Evolutionary conservation across 2,113 vertebrate genomes (phyloP).

Genomic region (Carassius auratus): DNA sequence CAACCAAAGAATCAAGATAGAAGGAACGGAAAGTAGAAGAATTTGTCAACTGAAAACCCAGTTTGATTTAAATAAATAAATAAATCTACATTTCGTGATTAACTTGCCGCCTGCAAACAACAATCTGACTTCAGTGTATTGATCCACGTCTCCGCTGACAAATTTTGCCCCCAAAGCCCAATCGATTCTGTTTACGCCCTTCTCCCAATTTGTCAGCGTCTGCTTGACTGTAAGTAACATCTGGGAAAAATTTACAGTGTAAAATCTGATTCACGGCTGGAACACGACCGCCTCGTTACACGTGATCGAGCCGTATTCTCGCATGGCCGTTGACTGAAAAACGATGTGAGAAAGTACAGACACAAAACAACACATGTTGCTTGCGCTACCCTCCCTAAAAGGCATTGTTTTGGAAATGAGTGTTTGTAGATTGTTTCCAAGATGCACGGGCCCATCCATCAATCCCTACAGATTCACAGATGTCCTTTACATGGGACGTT

Average conservation of each 20-base stretch:
- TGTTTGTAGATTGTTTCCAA: conserved; percentile 24
- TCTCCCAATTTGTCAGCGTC: conserved; percentile 5
- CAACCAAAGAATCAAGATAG: neutral
- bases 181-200: conserved; percentile 31
- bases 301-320: neutral
- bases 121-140: conserved; percentile 7
- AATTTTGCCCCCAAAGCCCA: conserved; percentile 5
- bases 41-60: neutral
- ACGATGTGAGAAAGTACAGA: conserved; percentile 2
- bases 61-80: neutral
- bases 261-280: neutral
- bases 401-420: conserved; percentile 34
- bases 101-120: neutral
- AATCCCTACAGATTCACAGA: conserved; percentile 39
- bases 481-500: conserved; percentile 47
- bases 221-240: conserved; percentile 16
- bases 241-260: conserved; percentile 22
- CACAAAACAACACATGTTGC: conserved; percentile 28
- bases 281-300: neutral
- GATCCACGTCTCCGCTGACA: conserved; percentile 5
- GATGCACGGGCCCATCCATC: conserved; percentile 39
- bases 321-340: neutral
- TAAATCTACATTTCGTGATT: neutral
- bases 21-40: neutral
- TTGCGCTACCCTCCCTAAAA: conserved; percentile 42